Conservation (phyloP, 2,888 invertebrate genomes). For the Alloplasta piceator region DNA sequence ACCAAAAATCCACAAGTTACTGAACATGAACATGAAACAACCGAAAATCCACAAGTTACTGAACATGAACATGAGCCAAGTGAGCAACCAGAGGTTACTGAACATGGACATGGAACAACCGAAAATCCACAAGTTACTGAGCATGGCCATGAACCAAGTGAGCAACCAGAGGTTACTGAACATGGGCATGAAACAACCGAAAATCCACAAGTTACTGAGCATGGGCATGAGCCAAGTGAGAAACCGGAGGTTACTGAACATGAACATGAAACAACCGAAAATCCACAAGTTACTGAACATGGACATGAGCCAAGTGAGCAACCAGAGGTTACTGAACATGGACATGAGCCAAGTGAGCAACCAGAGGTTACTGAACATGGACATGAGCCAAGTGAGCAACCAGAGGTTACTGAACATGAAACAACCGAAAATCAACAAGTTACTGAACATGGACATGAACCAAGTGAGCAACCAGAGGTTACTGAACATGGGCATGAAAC, state of each 20-base stretch:
- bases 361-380: not conserved
- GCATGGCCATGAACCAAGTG: not conserved
- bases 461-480: not conserved
- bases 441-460: not conserved
- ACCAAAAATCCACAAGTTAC: not conserved
- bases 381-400: not conserved
- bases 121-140: too few relatives aligned
- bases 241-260: not conserved
- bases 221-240: not conserved
- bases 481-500: not conserved
- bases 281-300: too few relatives aligned
- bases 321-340: not conserved
- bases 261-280: not conserved
- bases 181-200: not conserved
- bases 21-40: not conserved
- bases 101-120: too few relatives aligned
- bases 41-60: not conserved
- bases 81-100: not conserved
- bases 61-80: not conserved
- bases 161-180: not conserved
- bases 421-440: too few relatives aligned
- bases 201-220: not conserved
- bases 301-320: too few relatives aligned
- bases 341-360: not conserved
- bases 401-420: too few relatives aligned